Conservation (phyloP, 2,888 invertebrate species). For the Phytoseiulus persimilis region DNA sequence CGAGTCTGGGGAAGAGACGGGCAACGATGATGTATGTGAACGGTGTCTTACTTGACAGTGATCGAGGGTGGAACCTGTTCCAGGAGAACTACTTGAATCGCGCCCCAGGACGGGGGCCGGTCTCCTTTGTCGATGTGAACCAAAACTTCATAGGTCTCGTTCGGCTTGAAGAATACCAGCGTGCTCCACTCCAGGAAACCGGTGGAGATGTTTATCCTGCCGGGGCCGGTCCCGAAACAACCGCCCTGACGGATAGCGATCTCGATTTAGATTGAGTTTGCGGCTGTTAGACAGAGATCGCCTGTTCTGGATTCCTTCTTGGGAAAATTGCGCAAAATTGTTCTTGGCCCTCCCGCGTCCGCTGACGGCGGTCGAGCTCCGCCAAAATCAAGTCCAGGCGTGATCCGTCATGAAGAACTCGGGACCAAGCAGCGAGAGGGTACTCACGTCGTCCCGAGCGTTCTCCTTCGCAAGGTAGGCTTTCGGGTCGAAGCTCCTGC, state of each 20-base stretch:
- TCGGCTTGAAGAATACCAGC: constrained; percentile 44
- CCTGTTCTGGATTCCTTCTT: background rate
- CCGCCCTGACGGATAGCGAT: constrained; percentile 44
- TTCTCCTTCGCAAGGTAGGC: constrained; percentile 28
- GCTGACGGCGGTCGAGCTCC: background rate
- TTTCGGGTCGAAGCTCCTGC: constrained; percentile 17
- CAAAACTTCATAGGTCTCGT: constrained; percentile 46
- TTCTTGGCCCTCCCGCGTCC: background rate
- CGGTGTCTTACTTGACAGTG: constrained; percentile 44
- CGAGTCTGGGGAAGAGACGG: background rate
- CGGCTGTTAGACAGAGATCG: constrained; percentile 10
- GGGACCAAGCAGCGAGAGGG: too few species aligned
- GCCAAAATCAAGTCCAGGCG: background rate
- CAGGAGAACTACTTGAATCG: constrained; percentile 45
- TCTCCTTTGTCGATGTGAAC: constrained; percentile 45
- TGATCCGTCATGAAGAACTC: background rate
- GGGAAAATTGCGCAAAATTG: too few species aligned
- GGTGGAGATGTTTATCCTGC: constrained; percentile 45
- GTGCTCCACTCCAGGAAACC: constrained; percentile 45
- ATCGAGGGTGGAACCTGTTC: constrained; percentile 46
- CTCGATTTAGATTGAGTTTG: constrained; percentile 25
- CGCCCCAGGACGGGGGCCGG: constrained; percentile 45
- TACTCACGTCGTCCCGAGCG: constrained; percentile 19
- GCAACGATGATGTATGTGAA: background rate
- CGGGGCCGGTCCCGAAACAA: constrained; percentile 47